Conservation (phyloP, 2,888 invertebrate genomes). For the Chrysolina oricalcia region DNA sequence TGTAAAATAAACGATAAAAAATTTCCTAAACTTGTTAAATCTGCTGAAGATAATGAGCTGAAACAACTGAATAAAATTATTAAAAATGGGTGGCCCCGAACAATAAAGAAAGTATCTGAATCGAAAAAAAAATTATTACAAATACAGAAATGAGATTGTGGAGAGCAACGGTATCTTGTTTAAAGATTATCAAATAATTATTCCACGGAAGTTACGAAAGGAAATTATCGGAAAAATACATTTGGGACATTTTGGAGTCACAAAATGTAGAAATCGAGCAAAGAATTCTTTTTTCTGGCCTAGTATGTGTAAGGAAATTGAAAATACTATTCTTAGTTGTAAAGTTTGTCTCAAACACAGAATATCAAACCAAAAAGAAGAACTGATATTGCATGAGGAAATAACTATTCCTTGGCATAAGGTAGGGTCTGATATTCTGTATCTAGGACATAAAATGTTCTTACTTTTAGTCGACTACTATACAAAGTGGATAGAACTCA, state of each 20-base stretch:
- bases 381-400: conserved; percentile 19
- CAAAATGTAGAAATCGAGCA: conserved; percentile 43
- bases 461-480: conserved; percentile 28
- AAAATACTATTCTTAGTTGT: conserved; percentile 39
- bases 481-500: conserved; percentile 28
- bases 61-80: conserved; percentile 34
- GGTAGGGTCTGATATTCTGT: conserved; percentile 16
- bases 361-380: conserved; percentile 40
- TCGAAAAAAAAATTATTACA: conserved; percentile 38
- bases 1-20: not conserved
- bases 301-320: conserved; percentile 42
- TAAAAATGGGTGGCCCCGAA: too few species aligned
- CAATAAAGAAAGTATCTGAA: conserved; percentile 31
- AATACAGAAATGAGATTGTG: conserved; percentile 37
- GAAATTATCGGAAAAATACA: too few species aligned
- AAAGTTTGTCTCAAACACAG: conserved; percentile 37
- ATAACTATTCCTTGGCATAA: not conserved
- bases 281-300: conserved; percentile 47
- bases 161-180: conserved; percentile 40
- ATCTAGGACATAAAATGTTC: not conserved
- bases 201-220: conserved; percentile 42
- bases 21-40: not conserved
- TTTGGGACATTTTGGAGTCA: conserved; percentile 46
- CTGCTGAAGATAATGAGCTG: conserved; percentile 24
- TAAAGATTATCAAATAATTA: conserved; percentile 36